These are phyloP conservation scores for Misgurnus anguillicaudatus DNA, from an alignment of 2,113 vertebrate genomes.

Conservation along the genomic window DNA sequence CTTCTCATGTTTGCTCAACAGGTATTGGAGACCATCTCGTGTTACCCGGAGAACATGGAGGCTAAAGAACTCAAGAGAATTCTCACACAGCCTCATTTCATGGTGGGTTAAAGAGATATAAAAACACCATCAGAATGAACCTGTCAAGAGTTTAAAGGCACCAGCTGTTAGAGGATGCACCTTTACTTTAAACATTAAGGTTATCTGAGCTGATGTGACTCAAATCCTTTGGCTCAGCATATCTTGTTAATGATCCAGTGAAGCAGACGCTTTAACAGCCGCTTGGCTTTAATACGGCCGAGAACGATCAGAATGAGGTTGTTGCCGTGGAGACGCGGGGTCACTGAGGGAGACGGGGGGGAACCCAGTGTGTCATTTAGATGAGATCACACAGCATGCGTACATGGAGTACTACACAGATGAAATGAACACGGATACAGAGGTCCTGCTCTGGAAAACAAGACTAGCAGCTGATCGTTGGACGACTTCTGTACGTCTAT, in stretches of 20 bases:
- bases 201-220: too few relatives aligned
- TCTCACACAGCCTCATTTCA: slow-evolving; percentile 98
- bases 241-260: too few relatives aligned
- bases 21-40: slow-evolving; percentile 98
- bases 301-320: background rate
- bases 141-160: too few relatives aligned
- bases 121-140: background rate
- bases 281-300: background rate
- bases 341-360: background rate
- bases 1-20: slow-evolving; percentile 53
- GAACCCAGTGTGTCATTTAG: too few relatives aligned
- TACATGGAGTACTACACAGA: background rate
- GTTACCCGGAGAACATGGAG: slow-evolving; percentile 96
- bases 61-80: slow-evolving; percentile 95
- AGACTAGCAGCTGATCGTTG: background rate
- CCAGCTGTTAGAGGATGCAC: too few relatives aligned
- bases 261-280: background rate
- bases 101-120: slow-evolving; percentile 78
- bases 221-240: too few relatives aligned
- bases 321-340: background rate
- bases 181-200: too few relatives aligned
- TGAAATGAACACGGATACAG: background rate
- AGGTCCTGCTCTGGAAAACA: background rate
- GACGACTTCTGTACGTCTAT: too few relatives aligned
- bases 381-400: background rate